phyloP scores from a whole-genome alignment of 1,140 invertebrate genomes.

The Nymphalis io region DNA sequence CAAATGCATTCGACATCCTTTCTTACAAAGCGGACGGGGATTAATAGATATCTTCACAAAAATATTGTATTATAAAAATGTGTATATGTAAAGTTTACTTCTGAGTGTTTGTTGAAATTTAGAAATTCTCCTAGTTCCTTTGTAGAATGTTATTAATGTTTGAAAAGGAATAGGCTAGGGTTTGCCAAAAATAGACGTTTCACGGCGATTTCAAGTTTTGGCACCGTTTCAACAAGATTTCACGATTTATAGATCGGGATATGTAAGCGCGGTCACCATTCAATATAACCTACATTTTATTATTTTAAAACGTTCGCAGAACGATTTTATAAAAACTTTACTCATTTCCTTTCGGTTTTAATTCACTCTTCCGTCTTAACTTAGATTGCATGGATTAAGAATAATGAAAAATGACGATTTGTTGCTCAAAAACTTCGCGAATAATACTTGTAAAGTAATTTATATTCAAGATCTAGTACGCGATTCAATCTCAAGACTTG shows the following conservation, averaged over 20 bases:
- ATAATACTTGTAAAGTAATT: slow-evolving; percentile 6
- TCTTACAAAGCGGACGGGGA: slow-evolving; percentile 18
- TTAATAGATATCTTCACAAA: slow-evolving; percentile 27
- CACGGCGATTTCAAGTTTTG: slow-evolving; percentile 29
- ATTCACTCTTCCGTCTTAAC: slow-evolving; percentile 20
- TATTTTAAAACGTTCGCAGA: slow-evolving; percentile 8
- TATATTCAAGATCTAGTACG: background rate
- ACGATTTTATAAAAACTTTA: slow-evolving; percentile 19
- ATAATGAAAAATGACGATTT: slow-evolving; percentile 6
- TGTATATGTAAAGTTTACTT: background rate
- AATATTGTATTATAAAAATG: slow-evolving; percentile 10
- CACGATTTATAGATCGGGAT: slow-evolving; percentile 29
- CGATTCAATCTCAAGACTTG: background rate
- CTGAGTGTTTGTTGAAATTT: slow-evolving; percentile 16
- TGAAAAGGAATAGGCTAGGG: slow-evolving; percentile 24
- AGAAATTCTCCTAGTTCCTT: slow-evolving; percentile 23
- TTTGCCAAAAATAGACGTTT: slow-evolving; percentile 24
- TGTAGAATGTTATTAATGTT: slow-evolving; percentile 31
- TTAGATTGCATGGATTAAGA: slow-evolving; percentile 19
- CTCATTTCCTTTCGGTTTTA: slow-evolving; percentile 25
- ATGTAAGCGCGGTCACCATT: slow-evolving; percentile 28
- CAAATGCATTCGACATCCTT: slow-evolving; percentile 26
- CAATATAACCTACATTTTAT: slow-evolving; percentile 24
- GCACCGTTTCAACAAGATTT: slow-evolving; percentile 31
- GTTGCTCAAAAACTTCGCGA: background rate